phyloP scores from a whole-genome alignment of 2,888 invertebrate genomes.

The Polylopha cassiicola region DNA sequence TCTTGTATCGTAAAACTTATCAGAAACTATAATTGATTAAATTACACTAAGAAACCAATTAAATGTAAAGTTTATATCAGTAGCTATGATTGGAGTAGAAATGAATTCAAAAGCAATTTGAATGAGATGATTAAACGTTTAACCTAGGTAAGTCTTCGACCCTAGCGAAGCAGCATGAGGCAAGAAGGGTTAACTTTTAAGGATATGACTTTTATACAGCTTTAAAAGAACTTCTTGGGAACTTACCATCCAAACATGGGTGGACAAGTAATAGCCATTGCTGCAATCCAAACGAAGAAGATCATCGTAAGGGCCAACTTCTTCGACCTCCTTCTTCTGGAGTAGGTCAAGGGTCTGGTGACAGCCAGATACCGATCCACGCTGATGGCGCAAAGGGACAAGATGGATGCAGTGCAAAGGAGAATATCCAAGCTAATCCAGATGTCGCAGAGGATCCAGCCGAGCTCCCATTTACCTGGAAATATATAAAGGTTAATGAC shows the following conservation, averaged over 20 bases:
- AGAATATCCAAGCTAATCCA: conserved; percentile 97
- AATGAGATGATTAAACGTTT: too few species aligned
- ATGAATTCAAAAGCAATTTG: too few species aligned
- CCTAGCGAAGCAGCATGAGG: too few species aligned
- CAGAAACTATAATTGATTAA: too few species aligned
- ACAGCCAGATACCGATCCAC: conserved; percentile 95
- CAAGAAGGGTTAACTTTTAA: too few species aligned
- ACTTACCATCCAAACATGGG: conserved; percentile 94
- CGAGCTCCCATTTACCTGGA: conserved; percentile 90
- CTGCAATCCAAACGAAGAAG: conserved; percentile 91
- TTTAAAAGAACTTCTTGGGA: neutral
- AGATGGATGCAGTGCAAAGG: conserved; percentile 94
- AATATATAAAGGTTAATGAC: too few species aligned
- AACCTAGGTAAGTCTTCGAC: too few species aligned
- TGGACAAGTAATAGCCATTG: conserved; percentile 94
- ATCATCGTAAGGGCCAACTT: conserved; percentile 91
- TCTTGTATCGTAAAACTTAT: too few species aligned
- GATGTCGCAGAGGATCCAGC: conserved; percentile 90
- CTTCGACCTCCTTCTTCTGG: conserved; percentile 90
- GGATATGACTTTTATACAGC: too few species aligned
- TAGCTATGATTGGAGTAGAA: too few species aligned
- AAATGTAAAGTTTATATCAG: too few species aligned
- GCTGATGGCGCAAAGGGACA: conserved; percentile 95
- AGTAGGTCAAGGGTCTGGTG: conserved; percentile 94
- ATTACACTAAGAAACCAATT: too few species aligned